These are phyloP conservation scores for Synergus gifuensis DNA, from an alignment of 2,888 invertebrate species.

Conservation along the genomic window DNA sequence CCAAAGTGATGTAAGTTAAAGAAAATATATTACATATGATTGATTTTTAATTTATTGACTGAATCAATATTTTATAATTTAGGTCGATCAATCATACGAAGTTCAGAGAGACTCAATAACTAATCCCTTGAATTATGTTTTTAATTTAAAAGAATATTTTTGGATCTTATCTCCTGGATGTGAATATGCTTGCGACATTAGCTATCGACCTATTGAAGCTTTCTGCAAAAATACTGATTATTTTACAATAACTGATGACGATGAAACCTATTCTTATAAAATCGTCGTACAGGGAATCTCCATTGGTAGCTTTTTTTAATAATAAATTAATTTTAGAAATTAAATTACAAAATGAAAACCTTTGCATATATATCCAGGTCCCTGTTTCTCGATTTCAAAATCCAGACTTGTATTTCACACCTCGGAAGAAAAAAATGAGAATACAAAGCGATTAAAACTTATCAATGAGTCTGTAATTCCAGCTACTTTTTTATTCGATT, in stretches of 20 bases:
- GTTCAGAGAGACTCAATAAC: slow-evolving; percentile 66
- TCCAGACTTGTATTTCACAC: slow-evolving; percentile 54
- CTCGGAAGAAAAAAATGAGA: slow-evolving; percentile 40
- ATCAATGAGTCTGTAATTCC: slow-evolving; percentile 69
- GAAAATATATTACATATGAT: neutral
- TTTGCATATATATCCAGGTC: slow-evolving; percentile 52
- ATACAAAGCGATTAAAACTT: slow-evolving; percentile 69
- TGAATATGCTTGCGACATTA: slow-evolving; percentile 66
- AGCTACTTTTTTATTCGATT: slow-evolving; percentile 69
- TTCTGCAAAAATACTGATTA: slow-evolving; percentile 70
- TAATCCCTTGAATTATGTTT: slow-evolving; percentile 73
- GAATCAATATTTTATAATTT: neutral
- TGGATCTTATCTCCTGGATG: slow-evolving; percentile 65
- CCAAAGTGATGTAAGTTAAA: slow-evolving; percentile 61
- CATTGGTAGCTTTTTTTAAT: slow-evolving; percentile 62
- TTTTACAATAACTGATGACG: slow-evolving; percentile 68
- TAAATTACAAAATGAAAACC: slow-evolving; percentile 19
- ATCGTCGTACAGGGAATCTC: slow-evolving; percentile 68
- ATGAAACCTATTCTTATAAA: slow-evolving; percentile 58
- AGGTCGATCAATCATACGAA: slow-evolving; percentile 64
- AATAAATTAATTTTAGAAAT: slow-evolving; percentile 10
- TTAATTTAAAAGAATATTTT: slow-evolving; percentile 69
- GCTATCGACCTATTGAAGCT: slow-evolving; percentile 70
- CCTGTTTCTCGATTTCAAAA: slow-evolving; percentile 52
- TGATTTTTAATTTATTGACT: neutral